These are phyloP conservation scores for Anorthoa munda DNA, from an alignment of 2,888 invertebrate genomes.

Conservation along the genomic window DNA sequence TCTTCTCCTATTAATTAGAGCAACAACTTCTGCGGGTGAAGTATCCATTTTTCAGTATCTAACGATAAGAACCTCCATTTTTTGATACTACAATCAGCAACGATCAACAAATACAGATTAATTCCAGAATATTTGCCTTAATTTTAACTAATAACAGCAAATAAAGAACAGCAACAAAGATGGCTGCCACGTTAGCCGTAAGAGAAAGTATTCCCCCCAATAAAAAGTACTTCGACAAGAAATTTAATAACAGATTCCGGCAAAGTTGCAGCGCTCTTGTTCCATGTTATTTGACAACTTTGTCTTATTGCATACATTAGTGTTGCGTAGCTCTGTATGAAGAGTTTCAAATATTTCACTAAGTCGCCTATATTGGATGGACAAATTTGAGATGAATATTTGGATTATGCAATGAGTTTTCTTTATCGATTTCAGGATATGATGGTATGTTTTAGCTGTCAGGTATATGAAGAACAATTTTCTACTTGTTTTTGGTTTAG, in stretches of 20 bases:
- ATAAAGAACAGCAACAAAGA: constrained; percentile 23
- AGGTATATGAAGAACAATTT: neutral
- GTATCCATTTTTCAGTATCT: too few relatives aligned
- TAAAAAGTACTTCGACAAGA: constrained; percentile 62
- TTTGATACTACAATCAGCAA: too few relatives aligned
- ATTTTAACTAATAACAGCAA: constrained; percentile 1
- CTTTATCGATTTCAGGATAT: neutral
- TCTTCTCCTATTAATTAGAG: too few relatives aligned
- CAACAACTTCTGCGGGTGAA: too few relatives aligned
- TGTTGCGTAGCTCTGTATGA: constrained; percentile 7
- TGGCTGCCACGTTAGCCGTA: constrained; percentile 26
- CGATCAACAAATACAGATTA: too few relatives aligned
- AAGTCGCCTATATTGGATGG: neutral
- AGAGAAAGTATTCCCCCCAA: constrained; percentile 47
- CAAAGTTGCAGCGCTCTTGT: constrained; percentile 53
- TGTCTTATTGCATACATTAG: constrained; percentile 52
- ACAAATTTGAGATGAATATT: neutral
- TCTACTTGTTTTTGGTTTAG: too few relatives aligned
- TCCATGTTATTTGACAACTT: constrained; percentile 54
- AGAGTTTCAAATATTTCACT: constrained; percentile 4
- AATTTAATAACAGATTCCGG: constrained; percentile 65
- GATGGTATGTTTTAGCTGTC: neutral
- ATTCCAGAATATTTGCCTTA: neutral
- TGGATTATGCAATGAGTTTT: neutral
- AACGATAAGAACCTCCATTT: too few relatives aligned